Percentiles rank a stretch among this genome's conserved stretches.
phyloP scores from a whole-genome alignment of 2,113 vertebrate species.

The Syngnathoides biaculeatus region DNA sequence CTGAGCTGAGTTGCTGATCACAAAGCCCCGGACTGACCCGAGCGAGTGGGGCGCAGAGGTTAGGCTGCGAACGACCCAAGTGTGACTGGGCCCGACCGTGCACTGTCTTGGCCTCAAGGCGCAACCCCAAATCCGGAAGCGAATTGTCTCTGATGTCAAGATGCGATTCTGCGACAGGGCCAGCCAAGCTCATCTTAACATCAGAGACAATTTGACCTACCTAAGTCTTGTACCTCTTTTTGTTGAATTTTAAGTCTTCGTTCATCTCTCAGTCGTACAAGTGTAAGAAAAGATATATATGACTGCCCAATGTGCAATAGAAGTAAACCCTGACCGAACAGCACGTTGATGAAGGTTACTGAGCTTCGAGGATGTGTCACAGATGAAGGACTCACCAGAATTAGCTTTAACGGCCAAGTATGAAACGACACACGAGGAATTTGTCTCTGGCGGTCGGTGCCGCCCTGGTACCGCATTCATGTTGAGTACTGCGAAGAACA shows the following conservation, averaged over 20 bases:
- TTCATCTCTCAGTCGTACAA: no score
- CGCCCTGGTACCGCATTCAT: neutral
- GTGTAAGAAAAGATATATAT: no score
- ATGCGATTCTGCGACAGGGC: neutral
- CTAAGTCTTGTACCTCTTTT: neutral
- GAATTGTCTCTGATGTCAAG: slow-evolving; percentile 39
- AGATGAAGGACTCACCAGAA: neutral
- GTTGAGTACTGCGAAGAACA: neutral
- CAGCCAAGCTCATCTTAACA: slow-evolving; percentile 24
- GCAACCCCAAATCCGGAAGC: neutral
- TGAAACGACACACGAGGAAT: neutral
- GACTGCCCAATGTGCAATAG: no score
- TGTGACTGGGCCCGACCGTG: slow-evolving; percentile 15
- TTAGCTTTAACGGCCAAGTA: neutral
- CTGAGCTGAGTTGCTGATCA: neutral
- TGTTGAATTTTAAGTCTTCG: no score
- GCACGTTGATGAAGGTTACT: neutral
- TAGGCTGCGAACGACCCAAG: slow-evolving; percentile 7
- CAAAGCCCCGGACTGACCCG: slow-evolving; percentile 11
- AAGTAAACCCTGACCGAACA: no score
- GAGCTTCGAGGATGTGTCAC: neutral
- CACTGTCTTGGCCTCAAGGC: slow-evolving; percentile 2
- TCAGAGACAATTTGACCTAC: neutral
- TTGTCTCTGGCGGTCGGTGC: neutral
- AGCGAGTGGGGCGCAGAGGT: neutral